Base-by-base conservation (phyloP, 2,113 vertebrate species). In the Oryzias celebensis region DNA sequence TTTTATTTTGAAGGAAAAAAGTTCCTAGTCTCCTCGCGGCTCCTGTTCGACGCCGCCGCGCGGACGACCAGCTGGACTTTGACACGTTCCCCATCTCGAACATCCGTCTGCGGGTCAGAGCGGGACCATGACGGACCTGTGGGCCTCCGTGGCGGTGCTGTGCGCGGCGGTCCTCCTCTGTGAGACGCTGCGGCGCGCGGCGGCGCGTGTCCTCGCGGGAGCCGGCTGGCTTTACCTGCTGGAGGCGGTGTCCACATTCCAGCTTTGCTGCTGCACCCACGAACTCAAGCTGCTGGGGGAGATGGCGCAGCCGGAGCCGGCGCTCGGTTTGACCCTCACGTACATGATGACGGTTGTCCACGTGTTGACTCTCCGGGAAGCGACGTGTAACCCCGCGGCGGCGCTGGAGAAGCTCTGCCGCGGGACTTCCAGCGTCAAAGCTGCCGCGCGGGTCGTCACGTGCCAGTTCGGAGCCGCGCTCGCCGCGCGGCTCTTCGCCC, bases 241-340 rank as follows among this genome's bases (percentile, higher is more conserved):
- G 80, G 95, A 96, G 79, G 75, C 91, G 14, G 71, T 90, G 7
- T 91, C 89, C 80, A 94, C 94, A 52, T 93, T 95, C 73, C 95
- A 96, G 91, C 87, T 95, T 0, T 95, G 94, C 44, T 83, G 89
- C 75, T 96, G 94, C 87, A 91, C 93, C 0, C 92, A 88, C 0
- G 94, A 96, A 52, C 92, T 95, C 13, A 87, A 90, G 52, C 74
- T 94, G 57, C 89, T 96, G 17, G 80, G 78, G 2, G 60, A 68
- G 0, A 58, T 82, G 20, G 76, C 76, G 5, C 70, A 62, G 7
- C 77, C 82, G 7, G 81, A 75, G 24, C 88, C 76, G 1, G 66
- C 86, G 4, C 31, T 85, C 16, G 75, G 81, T 13, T 84, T 94
- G 17, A 77, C 84, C 0, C 83, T 96, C 14, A 89, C 91, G 41